phyloP scores from a whole-genome alignment of 2,113 vertebrate genomes.

The Carassius carassius region DNA sequence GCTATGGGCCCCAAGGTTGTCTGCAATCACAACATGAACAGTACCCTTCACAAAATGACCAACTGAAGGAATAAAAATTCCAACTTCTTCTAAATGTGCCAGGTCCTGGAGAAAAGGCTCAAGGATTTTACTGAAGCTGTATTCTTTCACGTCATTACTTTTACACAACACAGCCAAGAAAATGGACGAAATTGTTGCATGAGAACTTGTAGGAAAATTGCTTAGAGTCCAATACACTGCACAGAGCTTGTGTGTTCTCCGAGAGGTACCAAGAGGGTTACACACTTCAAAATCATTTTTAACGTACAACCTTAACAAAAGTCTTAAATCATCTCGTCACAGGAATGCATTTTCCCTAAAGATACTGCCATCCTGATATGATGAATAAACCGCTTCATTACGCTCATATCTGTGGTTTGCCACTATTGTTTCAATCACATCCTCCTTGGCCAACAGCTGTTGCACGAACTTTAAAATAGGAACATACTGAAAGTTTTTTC shows the following conservation, averaged over 20 bases:
- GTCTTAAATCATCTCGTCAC: too few relatives aligned
- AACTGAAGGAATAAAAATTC: not conserved
- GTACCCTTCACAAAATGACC: not conserved
- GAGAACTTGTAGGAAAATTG: not conserved
- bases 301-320: not conserved
- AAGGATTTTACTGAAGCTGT: not conserved
- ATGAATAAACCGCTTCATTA: not conserved
- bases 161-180: not conserved
- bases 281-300: not conserved
- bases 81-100: not conserved
- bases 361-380: too few relatives aligned
- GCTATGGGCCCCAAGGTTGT: not conserved
- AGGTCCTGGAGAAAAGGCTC: not conserved
- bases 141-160: not conserved
- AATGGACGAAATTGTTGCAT: not conserved
- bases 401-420: not conserved
- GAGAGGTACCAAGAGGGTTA: not conserved
- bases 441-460: too few relatives aligned
- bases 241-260: not conserved
- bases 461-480: too few relatives aligned
- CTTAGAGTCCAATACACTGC: not conserved
- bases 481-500: too few relatives aligned
- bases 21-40: not conserved
- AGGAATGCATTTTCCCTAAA: too few relatives aligned
- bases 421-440: not conserved